Evolutionary conservation across 2,888 invertebrate genomes (phyloP), one percentile per base, ranked within the genome.

Genomic region (Eutolmus rufibarbis): DNA sequence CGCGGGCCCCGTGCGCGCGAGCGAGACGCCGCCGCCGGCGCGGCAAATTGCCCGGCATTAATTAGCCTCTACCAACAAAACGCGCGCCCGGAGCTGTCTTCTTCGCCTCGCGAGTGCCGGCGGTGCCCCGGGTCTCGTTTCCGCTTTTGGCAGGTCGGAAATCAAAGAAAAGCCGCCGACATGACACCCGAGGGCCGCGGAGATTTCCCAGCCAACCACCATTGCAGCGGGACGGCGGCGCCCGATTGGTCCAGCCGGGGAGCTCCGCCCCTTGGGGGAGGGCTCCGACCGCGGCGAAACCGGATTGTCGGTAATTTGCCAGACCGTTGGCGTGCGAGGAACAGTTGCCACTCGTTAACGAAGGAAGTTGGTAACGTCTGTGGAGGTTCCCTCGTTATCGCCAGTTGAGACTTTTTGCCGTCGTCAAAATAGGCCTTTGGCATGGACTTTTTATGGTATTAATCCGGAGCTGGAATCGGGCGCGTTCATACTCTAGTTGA

Each of bases 261-360:
- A 5, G 9, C 12, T 5, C 16, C 88, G 87, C 87, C 87, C 66
- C 12, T 1, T 5, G 19, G 19, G 78, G 87, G 87, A 14, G 46
- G 78, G 51, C 40, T 19, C 12, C 5, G 43, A 40, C 34, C n/a
- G 37, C 31, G 16, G 16, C 79, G 0, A 81, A 88, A 88, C 88
- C 86, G 88, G 88, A 86, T 87, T 87, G 77, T 79, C 74, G 87
- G 88, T 86, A 78, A 82, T 86, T 86, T 23, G 43, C 51, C 40
- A 56, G 86, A 77, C 66, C 51, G 76, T 87, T 86, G 88, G 87
- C 82, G 28, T 57, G 84, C 87, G 87, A 86, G 86, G 86, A 87
- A 88, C 88, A 89, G 89, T 89, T 88, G 87, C 56, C 87, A 87
- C 89, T 89, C 86, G 89, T 89, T 89, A 89, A 88, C 89, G 88